A percentile compares a stretch with the other conserved stretches of the same genome.
Conservation (phyloP, 2,113 vertebrate species). For the Labeo rohita region DNA sequence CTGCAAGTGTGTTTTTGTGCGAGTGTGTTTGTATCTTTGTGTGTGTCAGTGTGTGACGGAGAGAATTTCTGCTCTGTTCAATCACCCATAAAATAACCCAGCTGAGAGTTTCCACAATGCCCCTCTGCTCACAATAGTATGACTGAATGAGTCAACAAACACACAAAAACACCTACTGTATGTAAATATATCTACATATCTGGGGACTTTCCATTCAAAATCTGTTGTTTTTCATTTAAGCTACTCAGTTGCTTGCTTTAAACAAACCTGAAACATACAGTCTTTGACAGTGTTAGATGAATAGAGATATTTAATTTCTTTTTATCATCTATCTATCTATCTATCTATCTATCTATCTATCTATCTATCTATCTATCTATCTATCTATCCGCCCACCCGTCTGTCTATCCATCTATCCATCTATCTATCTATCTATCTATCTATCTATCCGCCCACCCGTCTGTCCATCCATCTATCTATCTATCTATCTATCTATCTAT, state of each 20-base stretch:
- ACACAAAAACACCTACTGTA: background rate
- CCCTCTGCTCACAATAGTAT: background rate
- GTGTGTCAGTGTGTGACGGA: constrained; percentile 19
- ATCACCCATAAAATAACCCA: constrained; percentile 40
- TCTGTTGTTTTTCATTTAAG: background rate
- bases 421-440: too few relatives aligned
- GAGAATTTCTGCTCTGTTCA: constrained; percentile 26
- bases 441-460: too few relatives aligned
- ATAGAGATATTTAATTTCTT: too few relatives aligned
- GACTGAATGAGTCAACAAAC: constrained; percentile 12
- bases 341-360: too few relatives aligned
- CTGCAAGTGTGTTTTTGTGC: constrained; percentile 13
- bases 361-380: too few relatives aligned
- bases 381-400: too few relatives aligned
- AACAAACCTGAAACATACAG: background rate
- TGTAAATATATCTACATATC: background rate
- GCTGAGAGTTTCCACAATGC: constrained; percentile 33
- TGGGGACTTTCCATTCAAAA: background rate
- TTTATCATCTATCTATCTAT: too few relatives aligned
- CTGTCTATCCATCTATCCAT: too few relatives aligned
- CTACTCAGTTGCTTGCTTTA: background rate
- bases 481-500: background rate
- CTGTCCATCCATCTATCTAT: background rate
- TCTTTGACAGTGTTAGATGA: too few relatives aligned
- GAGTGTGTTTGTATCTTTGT: constrained; percentile 10